A percentile compares a stretch with the other conserved stretches of the same genome.
These are phyloP conservation scores for Aphelinus certus DNA, from an alignment of 1,140 invertebrate species.

Conservation along the genomic window DNA sequence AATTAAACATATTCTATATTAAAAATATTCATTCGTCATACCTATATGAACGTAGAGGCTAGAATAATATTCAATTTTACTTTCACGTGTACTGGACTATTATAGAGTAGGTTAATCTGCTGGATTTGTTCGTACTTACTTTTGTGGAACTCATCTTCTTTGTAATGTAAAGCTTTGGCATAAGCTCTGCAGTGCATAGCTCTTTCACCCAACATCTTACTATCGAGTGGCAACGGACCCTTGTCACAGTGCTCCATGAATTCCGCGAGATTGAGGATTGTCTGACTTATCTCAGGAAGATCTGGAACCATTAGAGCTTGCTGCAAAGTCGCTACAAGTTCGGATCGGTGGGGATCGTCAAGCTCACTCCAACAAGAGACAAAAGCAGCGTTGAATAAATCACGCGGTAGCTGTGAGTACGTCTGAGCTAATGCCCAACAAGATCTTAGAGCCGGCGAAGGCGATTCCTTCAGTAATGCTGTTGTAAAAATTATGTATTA, in stretches of 20 bases:
- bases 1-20: conserved; percentile 1
- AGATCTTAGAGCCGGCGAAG: conserved; percentile 89
- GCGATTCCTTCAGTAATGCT: conserved; percentile 94
- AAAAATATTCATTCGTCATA: conserved; percentile 57
- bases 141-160: conserved; percentile 93
- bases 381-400: conserved; percentile 98
- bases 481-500: not conserved
- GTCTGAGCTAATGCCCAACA: conserved; percentile 93
- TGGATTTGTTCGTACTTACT: conserved; percentile 25
- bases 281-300: conserved; percentile 96
- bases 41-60: not conserved
- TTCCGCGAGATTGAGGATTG: conserved; percentile 96
- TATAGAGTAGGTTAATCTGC: too few relatives aligned
- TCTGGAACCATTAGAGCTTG: conserved; percentile 92
- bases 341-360: conserved; percentile 81
- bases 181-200: conserved; percentile 88
- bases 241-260: conserved; percentile 99
- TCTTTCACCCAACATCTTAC: conserved; percentile 81
- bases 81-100: too few relatives aligned
- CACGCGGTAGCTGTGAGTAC: conserved; percentile 91
- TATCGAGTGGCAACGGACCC: conserved; percentile 90
- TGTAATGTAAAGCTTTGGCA: conserved; percentile 98
- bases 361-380: conserved; percentile 99
- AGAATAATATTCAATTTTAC: too few relatives aligned
- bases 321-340: conserved; percentile 87